phyloP scores from a whole-genome alignment of 2,113 vertebrate genomes.

The Sinocyclocheilus anshuiensis region DNA sequence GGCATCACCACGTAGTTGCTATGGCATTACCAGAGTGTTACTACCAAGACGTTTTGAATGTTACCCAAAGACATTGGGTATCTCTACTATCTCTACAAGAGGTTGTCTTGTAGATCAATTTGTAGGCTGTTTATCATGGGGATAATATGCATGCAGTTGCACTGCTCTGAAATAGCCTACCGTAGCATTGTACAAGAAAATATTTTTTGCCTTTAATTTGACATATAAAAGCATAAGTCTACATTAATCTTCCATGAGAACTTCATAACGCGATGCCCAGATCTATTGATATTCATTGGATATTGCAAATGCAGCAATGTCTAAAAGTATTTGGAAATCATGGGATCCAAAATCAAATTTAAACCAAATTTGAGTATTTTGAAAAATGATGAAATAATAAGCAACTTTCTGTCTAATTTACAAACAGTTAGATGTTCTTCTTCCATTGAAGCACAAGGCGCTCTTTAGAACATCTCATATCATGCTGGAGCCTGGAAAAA shows the following conservation, averaged over 20 bases:
- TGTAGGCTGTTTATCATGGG: not conserved
- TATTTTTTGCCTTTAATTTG: not conserved
- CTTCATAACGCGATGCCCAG: not conserved
- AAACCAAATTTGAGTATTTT: not conserved
- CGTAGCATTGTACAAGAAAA: not conserved
- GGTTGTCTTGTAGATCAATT: not conserved
- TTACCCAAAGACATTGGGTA: not conserved
- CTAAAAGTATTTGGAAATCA: not conserved
- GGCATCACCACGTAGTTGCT: conserved; percentile 35
- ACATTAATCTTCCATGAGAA: not conserved
- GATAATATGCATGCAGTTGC: not conserved
- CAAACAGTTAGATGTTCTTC: not conserved
- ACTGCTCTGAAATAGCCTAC: not conserved
- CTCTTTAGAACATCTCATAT: not conserved
- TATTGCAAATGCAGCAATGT: not conserved
- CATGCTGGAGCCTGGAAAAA: not conserved
- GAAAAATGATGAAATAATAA: not conserved
- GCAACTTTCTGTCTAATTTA: not conserved
- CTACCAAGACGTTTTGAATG: not conserved
- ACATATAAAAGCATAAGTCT: not conserved
- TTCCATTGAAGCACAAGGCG: not conserved
- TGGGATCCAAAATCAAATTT: not conserved
- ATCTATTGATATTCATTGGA: not conserved
- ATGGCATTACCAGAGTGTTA: conserved; percentile 25
- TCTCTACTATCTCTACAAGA: not conserved